A percentile compares a stretch with the other conserved stretches of the same genome.
These are phyloP conservation scores for Ganaspis brasiliensis DNA, from an alignment of 2,888 invertebrate species.

Conservation along the genomic window DNA sequence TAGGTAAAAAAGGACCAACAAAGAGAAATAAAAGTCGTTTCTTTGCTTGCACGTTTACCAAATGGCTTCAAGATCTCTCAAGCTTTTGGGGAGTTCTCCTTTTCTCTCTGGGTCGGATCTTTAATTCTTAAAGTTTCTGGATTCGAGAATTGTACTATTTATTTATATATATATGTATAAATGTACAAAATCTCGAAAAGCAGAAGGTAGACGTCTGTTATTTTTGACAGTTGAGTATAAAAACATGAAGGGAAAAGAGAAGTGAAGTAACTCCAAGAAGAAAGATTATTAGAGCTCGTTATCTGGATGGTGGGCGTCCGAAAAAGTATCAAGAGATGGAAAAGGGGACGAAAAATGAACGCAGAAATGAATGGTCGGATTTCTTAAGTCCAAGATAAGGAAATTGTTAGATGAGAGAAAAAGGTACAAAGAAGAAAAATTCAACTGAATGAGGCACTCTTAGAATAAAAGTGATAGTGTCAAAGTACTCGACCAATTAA, in stretches of 20 bases:
- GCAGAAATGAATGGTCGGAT: conserved; percentile 21
- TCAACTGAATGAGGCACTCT: conserved; percentile 17
- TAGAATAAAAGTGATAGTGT: conserved; percentile 45
- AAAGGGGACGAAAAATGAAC: conserved; percentile 28
- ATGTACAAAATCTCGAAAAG: conserved; percentile 5
- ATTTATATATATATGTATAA: no score
- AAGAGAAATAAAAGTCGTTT: neutral
- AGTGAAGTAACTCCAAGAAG: neutral
- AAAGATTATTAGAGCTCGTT: conserved; percentile 26
- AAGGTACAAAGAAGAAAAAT: conserved; percentile 29
- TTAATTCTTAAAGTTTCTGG: conserved; percentile 15
- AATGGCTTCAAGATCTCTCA: conserved; percentile 13
- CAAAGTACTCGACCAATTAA: conserved; percentile 19
- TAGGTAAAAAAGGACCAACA: neutral
- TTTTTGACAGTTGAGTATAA: neutral
- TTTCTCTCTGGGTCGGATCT: neutral
- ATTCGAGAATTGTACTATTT: no score
- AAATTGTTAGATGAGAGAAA: conserved; percentile 12
- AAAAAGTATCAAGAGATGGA: conserved; percentile 38
- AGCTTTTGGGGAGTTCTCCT: neutral
- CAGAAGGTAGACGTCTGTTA: neutral
- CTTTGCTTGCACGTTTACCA: conserved; percentile 13
- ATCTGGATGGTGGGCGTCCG: conserved; percentile 27
- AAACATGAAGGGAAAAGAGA: neutral
- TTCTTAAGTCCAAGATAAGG: conserved; percentile 25